Conservation (phyloP, 2,888 invertebrate species). For the Deilephila porcellus region DNA sequence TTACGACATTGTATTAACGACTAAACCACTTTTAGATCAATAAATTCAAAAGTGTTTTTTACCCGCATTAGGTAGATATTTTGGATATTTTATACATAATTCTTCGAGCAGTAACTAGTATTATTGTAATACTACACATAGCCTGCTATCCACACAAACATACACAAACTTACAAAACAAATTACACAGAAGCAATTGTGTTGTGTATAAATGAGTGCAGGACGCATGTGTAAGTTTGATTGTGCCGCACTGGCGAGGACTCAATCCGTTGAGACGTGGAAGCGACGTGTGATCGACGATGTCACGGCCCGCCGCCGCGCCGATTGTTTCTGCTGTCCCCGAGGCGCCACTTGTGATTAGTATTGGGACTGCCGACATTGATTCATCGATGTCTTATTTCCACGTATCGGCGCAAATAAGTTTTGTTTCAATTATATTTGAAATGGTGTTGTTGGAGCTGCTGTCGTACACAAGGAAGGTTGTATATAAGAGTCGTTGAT, state of each 20-base stretch:
- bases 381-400: conserved; percentile 23
- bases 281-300: conserved; percentile 19
- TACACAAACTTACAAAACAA: neutral
- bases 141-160: too few species aligned
- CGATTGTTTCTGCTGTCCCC: conserved; percentile 35
- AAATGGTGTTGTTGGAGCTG: conserved; percentile 24
- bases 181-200: neutral
- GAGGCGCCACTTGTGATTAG: conserved; percentile 30
- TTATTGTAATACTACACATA: too few species aligned
- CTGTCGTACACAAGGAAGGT: neutral
- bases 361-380: conserved; percentile 26
- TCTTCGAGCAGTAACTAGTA: too few species aligned
- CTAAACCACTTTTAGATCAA: too few species aligned
- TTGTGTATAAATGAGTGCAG: conserved; percentile 41
- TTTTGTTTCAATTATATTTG: conserved; percentile 22
- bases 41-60: too few species aligned
- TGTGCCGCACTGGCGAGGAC: conserved; percentile 53
- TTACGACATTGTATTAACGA: too few species aligned
- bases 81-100: too few species aligned
- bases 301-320: conserved; percentile 30
- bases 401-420: conserved; percentile 33
- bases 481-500: too few species aligned
- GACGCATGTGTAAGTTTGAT: conserved; percentile 82
- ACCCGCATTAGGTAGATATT: too few species aligned
- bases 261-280: conserved; percentile 34